Conservation (phyloP, 2,888 invertebrate species). For the Campaea margaritaria region DNA sequence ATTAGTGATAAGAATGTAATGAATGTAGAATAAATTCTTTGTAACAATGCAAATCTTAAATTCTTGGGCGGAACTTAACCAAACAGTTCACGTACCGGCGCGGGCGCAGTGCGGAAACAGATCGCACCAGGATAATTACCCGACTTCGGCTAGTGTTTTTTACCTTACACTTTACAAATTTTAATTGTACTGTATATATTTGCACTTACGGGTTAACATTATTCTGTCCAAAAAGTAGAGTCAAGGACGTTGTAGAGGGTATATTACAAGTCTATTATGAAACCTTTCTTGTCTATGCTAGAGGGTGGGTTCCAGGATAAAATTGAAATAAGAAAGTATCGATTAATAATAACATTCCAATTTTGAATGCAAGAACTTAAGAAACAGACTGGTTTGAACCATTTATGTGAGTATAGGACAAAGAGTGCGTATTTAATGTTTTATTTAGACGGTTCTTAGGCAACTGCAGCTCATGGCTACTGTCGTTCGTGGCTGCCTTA, state of each 20-base stretch:
- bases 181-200: too few relatives aligned
- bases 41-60: conserved; percentile 30
- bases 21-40: conserved; percentile 32
- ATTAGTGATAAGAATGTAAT: conserved; percentile 36
- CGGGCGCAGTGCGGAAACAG: conserved; percentile 13
- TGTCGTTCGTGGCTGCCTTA: conserved; percentile 44
- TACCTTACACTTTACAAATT: too few relatives aligned
- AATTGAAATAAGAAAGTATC: too few relatives aligned
- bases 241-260: too few relatives aligned
- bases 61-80: conserved; percentile 17
- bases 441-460: conserved; percentile 43
- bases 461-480: conserved; percentile 44
- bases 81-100: conserved; percentile 19
- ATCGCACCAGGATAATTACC: not conserved
- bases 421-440: conserved; percentile 36
- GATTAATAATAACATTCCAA: too few relatives aligned
- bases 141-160: not conserved
- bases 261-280: too few relatives aligned
- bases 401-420: conserved; percentile 2
- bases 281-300: too few relatives aligned
- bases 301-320: too few relatives aligned
- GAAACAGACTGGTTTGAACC: not conserved
- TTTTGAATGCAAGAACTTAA: too few relatives aligned
- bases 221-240: too few relatives aligned
- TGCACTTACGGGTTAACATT: too few relatives aligned